phyloP scores from a whole-genome alignment of 2,888 invertebrate genomes.

The Oligia latruncula region DNA sequence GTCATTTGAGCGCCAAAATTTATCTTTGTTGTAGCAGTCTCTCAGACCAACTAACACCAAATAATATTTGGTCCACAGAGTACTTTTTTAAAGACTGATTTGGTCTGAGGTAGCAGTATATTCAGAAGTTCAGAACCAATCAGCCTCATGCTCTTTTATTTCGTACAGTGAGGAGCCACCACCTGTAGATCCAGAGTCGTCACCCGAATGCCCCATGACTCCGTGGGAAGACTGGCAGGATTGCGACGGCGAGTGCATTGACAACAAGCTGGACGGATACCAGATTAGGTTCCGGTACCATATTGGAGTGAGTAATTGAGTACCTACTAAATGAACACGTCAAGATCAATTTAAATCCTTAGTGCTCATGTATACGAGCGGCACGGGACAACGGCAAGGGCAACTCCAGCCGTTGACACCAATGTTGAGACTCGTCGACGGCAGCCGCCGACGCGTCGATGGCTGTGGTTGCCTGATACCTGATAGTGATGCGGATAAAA shows the following conservation, averaged over 20 bases:
- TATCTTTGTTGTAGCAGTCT: neutral
- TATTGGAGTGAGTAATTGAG: constrained; percentile 66
- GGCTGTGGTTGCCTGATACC: neutral
- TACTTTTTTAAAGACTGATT: too few relatives aligned
- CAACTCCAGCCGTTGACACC: neutral
- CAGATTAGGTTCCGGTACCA: constrained; percentile 78
- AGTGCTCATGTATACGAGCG: neutral
- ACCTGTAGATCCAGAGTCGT: constrained; percentile 72
- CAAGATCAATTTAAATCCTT: neutral
- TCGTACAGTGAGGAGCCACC: constrained; percentile 72
- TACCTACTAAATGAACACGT: neutral
- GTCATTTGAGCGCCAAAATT: neutral
- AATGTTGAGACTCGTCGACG: neutral
- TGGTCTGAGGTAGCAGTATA: too few relatives aligned
- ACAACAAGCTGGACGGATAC: constrained; percentile 74
- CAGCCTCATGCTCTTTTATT: neutral
- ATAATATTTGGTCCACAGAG: too few relatives aligned
- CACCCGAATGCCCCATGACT: constrained; percentile 79
- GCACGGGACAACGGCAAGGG: neutral
- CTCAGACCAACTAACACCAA: too few relatives aligned
- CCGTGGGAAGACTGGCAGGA: constrained; percentile 82
- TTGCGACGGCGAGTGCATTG: constrained; percentile 79
- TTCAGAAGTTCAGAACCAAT: neutral
- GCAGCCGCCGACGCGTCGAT: neutral
- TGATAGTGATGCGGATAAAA: neutral